A percentile compares a stretch with the other conserved stretches of the same genome.
Evolutionary conservation across 2,888 invertebrate genomes (phyloP).

Genomic region (Hirtodrosophila cameraria): DNA sequence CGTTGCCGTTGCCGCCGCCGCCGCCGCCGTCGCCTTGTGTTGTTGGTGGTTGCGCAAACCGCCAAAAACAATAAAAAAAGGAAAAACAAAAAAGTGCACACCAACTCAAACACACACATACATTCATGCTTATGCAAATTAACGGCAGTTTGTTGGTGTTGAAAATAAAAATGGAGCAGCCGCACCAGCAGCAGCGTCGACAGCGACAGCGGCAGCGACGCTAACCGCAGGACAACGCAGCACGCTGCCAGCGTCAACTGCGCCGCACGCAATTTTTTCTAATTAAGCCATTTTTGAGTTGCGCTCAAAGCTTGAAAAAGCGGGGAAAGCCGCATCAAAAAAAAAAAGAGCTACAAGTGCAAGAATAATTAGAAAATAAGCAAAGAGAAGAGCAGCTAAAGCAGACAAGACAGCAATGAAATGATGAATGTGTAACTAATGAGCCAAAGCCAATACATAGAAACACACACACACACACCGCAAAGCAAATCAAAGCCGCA

Average conservation of each 20-base stretch:
- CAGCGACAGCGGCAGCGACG: constrained; percentile 31
- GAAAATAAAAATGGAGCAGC: constrained; percentile 78
- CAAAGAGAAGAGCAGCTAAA: constrained; percentile 3
- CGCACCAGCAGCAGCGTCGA: constrained; percentile 21
- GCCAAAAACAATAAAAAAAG: constrained; percentile 52
- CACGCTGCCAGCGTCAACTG: constrained; percentile 23
- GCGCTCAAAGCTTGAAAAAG: constrained; percentile 48
- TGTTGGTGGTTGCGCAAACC: constrained; percentile 68
- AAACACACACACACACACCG: background rate
- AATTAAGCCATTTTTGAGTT: constrained; percentile 68
- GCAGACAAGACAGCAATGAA: constrained; percentile 5
- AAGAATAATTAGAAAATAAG: constrained; percentile 2
- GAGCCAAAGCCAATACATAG: constrained; percentile 33
- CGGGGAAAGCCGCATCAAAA: constrained; percentile 59
- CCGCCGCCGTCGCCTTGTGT: constrained; percentile 13
- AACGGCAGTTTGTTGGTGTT: constrained; percentile 66
- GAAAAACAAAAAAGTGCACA: constrained; percentile 17
- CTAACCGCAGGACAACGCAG: constrained; percentile 62
- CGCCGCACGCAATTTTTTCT: constrained; percentile 57
- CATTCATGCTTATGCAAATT: constrained; percentile 64
- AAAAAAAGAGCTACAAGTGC: constrained; percentile 37
- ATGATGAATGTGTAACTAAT: constrained; percentile 11
- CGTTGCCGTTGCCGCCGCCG: no score
- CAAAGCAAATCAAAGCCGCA: no score
- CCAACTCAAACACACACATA: constrained; percentile 24